Base-by-base conservation (phyloP, 2,888 invertebrate species). In the Callosobruchus maculatus region DNA sequence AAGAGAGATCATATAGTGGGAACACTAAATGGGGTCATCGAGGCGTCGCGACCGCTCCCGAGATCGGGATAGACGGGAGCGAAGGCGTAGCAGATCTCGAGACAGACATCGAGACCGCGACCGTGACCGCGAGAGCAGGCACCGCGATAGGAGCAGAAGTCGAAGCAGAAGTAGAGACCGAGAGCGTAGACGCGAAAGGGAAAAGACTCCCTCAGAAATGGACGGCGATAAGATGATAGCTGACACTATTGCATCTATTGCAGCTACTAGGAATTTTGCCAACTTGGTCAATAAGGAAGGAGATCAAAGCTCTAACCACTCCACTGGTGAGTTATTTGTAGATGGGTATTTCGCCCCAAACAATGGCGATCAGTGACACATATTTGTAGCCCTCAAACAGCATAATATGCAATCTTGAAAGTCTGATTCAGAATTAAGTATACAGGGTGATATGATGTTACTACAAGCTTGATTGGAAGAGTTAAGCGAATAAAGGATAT, bases 1-100 rank as follows among this genome's bases (percentile, higher is more conserved):
- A 49, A 13, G 9, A 1, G 49, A 13, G 18, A 18, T 13, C 4
- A 49, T 1, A 7, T 5, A 49, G 49, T 49, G 49, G 13, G 13
- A 18, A 49, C 49, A 13, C 13, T 18, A 76, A 75, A 90, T 90
- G 90, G 89, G 90, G 81, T 85, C 85, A 2, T 90, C 90, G 20
- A 86, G 90, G 73, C 90, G 90, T 80, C 88, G 90, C 22, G 89
- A 89, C 76, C 86, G 89, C 76, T 89, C 89, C 81, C 86, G 89
- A 30, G 78, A 86, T 82, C 76, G 82, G 9, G 80, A 81, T 75
- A 80, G 84, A 4, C 82, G 85, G 22, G 82, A 83, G 70, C 80
- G 84, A 21, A 84, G 84, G 68, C 79, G 84, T 5, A 82, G 83
- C 30, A 80, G 85, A 72, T 82, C 82, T 72, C 80, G 84, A 74